These are phyloP conservation scores for Tachycineta bicolor DNA, from an alignment of 2,113 vertebrate species.

Conservation along the genomic window DNA sequence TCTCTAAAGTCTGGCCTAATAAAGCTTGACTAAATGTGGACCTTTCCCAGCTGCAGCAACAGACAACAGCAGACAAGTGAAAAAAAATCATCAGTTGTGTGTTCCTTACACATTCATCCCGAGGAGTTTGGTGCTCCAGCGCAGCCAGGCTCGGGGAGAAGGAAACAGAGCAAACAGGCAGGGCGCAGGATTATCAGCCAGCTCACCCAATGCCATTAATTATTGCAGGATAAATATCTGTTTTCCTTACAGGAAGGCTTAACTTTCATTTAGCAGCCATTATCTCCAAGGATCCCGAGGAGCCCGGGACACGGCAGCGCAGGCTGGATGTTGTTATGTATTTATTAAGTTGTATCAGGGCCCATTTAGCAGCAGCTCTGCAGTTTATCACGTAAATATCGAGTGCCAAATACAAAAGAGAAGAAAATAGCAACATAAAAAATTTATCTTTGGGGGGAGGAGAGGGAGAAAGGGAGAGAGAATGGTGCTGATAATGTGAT, in stretches of 20 bases:
- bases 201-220: neutral
- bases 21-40: neutral
- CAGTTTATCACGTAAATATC: slow-evolving; percentile 72
- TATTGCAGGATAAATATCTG: slow-evolving; percentile 2
- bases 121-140: neutral
- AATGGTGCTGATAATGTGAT: slow-evolving; percentile 65
- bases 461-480: slow-evolving; percentile 47
- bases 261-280: neutral
- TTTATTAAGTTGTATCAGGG: slow-evolving; percentile 71
- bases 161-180: neutral
- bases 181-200: neutral
- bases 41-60: neutral
- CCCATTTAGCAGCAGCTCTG: slow-evolving; percentile 69
- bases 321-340: slow-evolving; percentile 62
- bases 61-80: neutral
- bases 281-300: neutral
- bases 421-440: slow-evolving; percentile 76
- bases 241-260: neutral
- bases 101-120: neutral
- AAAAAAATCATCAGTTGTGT: neutral
- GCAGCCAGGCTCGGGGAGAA: neutral
- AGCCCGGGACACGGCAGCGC: slow-evolving; percentile 25
- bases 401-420: slow-evolving; percentile 68
- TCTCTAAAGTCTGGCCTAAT: neutral
- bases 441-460: slow-evolving; percentile 66